Conservation (phyloP, 64 coral and sea anemone species). For the Anthopleura sola region DNA sequence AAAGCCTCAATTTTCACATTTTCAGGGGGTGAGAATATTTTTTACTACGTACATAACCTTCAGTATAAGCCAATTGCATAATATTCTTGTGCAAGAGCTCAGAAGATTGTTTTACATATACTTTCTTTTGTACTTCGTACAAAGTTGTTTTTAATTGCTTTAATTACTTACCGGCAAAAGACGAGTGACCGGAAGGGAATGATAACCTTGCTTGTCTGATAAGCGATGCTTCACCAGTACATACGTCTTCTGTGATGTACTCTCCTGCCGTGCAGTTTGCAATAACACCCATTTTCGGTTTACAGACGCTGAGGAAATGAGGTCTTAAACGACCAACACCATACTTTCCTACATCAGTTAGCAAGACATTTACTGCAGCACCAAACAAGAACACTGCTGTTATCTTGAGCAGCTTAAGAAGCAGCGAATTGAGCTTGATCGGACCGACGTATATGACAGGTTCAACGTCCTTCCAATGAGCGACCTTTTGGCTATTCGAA, state of each 20-base stretch:
- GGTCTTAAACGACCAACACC: conserved; percentile 68
- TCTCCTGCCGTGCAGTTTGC: conserved; percentile 65
- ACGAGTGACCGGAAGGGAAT: conserved; percentile 90
- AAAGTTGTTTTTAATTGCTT: neutral
- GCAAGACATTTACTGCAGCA: conserved; percentile 53
- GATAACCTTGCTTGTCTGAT: conserved; percentile 90
- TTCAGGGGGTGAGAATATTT: no score
- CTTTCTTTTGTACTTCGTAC: neutral
- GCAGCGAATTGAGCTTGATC: neutral
- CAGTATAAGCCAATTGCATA: no score
- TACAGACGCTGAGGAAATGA: conserved; percentile 85
- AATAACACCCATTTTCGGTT: conserved; percentile 44
- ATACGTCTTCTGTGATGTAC: conserved; percentile 60
- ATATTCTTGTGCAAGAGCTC: no score
- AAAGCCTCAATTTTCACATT: no score
- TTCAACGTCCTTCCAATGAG: neutral
- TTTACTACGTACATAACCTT: no score
- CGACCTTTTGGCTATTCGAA: neutral
- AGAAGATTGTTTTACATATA: neutral
- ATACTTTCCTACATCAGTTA: conserved; percentile 89
- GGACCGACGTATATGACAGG: neutral
- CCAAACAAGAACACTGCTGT: conserved; percentile 56
- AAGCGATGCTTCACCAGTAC: conserved; percentile 64
- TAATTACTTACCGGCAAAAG: conserved; percentile 64
- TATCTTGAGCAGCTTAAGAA: conserved; percentile 18